phyloP scores from a whole-genome alignment of 2,113 vertebrate genomes.

The Poecile atricapillus region DNA sequence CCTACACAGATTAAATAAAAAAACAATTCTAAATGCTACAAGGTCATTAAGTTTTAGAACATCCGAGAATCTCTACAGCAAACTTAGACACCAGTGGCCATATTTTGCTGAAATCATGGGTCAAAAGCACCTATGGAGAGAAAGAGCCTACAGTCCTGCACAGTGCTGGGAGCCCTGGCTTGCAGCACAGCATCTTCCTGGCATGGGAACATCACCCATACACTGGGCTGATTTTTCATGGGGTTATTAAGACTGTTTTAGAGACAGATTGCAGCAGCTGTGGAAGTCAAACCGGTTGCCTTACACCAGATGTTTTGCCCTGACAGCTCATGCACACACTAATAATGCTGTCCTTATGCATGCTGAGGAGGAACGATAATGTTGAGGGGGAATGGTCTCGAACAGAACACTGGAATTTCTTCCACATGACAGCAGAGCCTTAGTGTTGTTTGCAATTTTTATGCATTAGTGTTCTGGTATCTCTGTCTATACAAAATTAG shows the following conservation, averaged over 20 bases:
- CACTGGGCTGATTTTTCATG: neutral
- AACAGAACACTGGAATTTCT: neutral
- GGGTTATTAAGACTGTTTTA: neutral
- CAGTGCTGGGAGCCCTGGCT: neutral
- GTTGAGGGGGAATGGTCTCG: neutral
- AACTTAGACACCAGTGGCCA: neutral
- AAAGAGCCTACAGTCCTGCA: neutral
- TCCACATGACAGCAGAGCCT: neutral
- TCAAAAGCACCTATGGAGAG: neutral
- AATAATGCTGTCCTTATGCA: neutral
- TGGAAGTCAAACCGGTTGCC: neutral
- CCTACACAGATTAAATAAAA: neutral
- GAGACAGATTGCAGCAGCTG: slow-evolving; percentile 23
- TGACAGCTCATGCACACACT: slow-evolving; percentile 5
- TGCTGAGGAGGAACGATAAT: neutral
- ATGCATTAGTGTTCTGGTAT: neutral
- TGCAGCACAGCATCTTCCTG: neutral
- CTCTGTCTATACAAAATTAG: neutral
- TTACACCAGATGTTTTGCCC: slow-evolving; percentile 14
- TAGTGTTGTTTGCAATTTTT: neutral
- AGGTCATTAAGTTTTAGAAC: neutral
- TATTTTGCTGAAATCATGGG: neutral
- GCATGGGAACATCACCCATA: neutral
- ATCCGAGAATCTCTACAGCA: neutral
- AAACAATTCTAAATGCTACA: neutral